These are phyloP conservation scores for Phrynocephalus vlangalii DNA, from an alignment of 2,797 vertebrate species.

Conservation along the genomic window DNA sequence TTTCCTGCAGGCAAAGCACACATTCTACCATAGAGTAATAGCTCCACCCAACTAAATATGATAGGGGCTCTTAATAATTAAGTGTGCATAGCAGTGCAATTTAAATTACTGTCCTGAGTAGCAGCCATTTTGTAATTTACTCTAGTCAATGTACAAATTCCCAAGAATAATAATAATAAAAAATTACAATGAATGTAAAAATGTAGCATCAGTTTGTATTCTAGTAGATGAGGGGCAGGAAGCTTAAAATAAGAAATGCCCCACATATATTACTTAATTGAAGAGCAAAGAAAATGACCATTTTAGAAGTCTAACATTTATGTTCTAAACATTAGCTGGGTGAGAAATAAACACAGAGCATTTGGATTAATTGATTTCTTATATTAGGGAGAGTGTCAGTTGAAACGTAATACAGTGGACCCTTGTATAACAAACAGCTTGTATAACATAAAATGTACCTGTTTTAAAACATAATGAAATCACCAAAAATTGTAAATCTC, in stretches of 20 bases:
- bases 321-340: background rate
- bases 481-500: constrained; percentile 54
- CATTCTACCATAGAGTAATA: background rate
- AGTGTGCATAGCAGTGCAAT: too few relatives aligned
- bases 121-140: constrained; percentile 33
- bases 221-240: constrained; percentile 35
- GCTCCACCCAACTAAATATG: too few relatives aligned
- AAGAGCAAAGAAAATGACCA: background rate
- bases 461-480: constrained; percentile 58
- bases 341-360: constrained; percentile 19
- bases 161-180: constrained; percentile 56
- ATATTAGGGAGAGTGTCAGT: constrained; percentile 27
- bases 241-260: background rate
- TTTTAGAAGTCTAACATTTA: background rate
- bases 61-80: too few relatives aligned
- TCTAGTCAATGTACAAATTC: constrained; percentile 31
- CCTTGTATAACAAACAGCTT: too few relatives aligned
- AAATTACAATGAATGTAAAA: constrained; percentile 51
- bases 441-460: background rate
- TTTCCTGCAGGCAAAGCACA: background rate
- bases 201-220: constrained; percentile 48
- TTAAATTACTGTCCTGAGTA: constrained; percentile 56
- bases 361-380: constrained; percentile 30
- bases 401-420: constrained; percentile 25
- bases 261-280: background rate